Conservation (phyloP, 2,113 vertebrate species). For the Salvelinus fontinalis region DNA sequence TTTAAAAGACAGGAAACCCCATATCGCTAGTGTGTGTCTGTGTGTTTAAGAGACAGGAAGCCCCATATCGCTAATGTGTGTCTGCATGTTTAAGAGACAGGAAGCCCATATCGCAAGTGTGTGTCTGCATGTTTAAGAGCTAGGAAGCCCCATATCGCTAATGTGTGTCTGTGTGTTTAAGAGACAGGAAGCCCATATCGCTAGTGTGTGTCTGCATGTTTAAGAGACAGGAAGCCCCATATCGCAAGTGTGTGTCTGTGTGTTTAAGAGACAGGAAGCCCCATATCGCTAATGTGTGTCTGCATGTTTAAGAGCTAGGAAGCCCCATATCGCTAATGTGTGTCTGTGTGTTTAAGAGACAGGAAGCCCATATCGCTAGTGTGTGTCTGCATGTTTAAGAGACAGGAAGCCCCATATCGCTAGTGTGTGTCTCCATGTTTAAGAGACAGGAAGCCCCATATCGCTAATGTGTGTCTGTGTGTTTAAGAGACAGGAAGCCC, state of each 20-base stretch:
- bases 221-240: no score
- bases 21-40: no score
- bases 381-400: not conserved
- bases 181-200: slow-evolving; percentile 32
- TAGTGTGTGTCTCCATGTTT: not conserved
- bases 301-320: slow-evolving; percentile 20
- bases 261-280: no score
- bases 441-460: slow-evolving; percentile 29
- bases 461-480: not conserved
- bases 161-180: not conserved
- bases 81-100: not conserved
- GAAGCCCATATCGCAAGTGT: no score
- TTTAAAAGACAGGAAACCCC: no score
- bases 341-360: not conserved
- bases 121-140: no score
- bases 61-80: slow-evolving; percentile 15
- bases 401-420: slow-evolving; percentile 30
- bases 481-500: slow-evolving; percentile 28
- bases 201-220: not conserved
- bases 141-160: no score
- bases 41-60: slow-evolving; percentile 24
- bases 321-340: slow-evolving; percentile 15
- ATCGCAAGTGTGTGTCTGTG: no score
- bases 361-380: no score
- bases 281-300: no score